These are phyloP conservation scores for Elymnias hypermnestra DNA, from an alignment of 1,140 invertebrate species.

Conservation along the genomic window DNA sequence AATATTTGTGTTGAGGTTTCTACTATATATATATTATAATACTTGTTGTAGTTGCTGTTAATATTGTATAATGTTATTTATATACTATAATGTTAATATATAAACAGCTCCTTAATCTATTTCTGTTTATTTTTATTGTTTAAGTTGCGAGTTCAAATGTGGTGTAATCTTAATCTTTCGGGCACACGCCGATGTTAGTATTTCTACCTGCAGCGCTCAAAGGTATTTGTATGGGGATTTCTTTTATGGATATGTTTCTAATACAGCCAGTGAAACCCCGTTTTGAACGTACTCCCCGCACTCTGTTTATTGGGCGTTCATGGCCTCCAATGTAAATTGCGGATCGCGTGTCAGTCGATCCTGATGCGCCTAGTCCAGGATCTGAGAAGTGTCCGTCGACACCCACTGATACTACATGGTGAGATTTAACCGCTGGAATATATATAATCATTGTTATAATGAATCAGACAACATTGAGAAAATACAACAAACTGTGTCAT, in stretches of 20 bases:
- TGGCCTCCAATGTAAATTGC: constrained; percentile 94
- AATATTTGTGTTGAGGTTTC: too few relatives aligned
- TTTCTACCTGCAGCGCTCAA: constrained; percentile 79
- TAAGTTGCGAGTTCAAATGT: too few relatives aligned
- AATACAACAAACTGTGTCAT: too few relatives aligned
- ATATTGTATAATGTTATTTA: too few relatives aligned
- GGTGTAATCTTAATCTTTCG: constrained; percentile 83
- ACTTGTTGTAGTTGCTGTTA: too few relatives aligned
- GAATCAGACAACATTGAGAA: too few relatives aligned
- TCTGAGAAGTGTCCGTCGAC: constrained; percentile 85
- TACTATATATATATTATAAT: too few relatives aligned
- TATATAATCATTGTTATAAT: too few relatives aligned
- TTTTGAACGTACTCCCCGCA: constrained; percentile 76
- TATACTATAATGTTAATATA: too few relatives aligned
- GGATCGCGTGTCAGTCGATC: constrained; percentile 87
- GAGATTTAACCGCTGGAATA: constrained; percentile 89
- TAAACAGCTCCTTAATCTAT: too few relatives aligned
- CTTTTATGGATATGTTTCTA: constrained; percentile 81
- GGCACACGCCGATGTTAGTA: constrained; percentile 84
- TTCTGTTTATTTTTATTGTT: too few relatives aligned
- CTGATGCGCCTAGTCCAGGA: constrained; percentile 81
- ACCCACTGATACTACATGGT: constrained; percentile 87
- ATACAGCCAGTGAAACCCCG: constrained; percentile 91
- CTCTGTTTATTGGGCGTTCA: constrained; percentile 65
- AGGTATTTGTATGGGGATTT: constrained; percentile 77